phyloP scores from a whole-genome alignment of 2,113 vertebrate species.

The Quiscalus mexicanus region DNA sequence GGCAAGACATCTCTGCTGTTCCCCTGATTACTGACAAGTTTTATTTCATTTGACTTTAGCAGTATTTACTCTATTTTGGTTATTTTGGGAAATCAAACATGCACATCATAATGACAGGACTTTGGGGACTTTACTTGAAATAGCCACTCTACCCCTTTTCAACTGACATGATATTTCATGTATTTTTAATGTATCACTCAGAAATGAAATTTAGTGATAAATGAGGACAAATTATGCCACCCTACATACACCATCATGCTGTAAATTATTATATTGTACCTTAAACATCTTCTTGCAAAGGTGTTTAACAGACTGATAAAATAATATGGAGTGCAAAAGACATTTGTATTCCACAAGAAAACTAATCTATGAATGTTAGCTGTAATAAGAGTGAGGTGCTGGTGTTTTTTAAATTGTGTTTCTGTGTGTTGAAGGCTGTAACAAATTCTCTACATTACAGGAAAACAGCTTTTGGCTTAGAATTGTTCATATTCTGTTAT shows the following conservation, averaged over 20 bases:
- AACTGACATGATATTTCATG: not conserved
- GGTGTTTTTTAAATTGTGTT: fast-evolving
- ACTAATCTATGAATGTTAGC: not conserved
- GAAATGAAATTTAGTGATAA: not conserved
- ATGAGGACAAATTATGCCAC: not conserved
- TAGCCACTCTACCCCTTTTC: not conserved
- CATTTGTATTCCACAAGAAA: not conserved
- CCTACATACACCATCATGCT: not conserved
- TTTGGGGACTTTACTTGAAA: not conserved
- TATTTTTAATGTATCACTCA: not conserved
- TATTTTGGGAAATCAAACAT: not conserved
- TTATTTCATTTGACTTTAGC: not conserved
- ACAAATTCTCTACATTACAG: not conserved
- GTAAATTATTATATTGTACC: not conserved
- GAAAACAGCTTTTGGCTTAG: not conserved
- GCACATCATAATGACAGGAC: not conserved
- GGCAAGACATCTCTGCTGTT: not conserved
- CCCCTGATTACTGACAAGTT: not conserved
- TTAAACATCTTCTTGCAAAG: not conserved
- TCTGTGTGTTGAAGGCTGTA: not conserved
- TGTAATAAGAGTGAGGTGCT: not conserved
- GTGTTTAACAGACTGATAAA: not conserved
- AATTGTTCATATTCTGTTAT: not conserved
- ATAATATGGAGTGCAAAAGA: not conserved
- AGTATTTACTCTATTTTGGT: not conserved